Evolutionary conservation across 2,888 invertebrate genomes (phyloP), one percentile per base, ranked within the genome.

Genomic region (Chaetoderma sp.): DNA sequence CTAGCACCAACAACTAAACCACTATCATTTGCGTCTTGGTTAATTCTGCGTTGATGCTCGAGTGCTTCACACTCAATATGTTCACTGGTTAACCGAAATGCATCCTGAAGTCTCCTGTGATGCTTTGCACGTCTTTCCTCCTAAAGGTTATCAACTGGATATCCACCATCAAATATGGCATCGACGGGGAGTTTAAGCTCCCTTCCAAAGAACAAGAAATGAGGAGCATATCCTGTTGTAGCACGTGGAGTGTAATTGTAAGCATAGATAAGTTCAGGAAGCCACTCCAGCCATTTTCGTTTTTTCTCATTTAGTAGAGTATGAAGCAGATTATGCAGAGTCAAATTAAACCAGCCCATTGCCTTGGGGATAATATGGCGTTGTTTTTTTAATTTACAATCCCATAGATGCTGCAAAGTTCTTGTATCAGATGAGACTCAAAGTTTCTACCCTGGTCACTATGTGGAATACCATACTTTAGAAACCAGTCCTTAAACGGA

Each of bases 91-190:
- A 30, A 10, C n/a, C 18, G 13, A 25, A 56, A 56, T 3, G 56
- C 27, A 16, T 36, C 36, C 47, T 47, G 21, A 2, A 63, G 33
- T 18, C 56, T 32, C 1, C 50, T 10, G 21, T 55, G 44, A 18
- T 68, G 68, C 27, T 30, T 32, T 10, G 50, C 23, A 33, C 65
- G 50, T 58, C 58, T 65, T n/a, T 36, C 39, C n/a, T n/a, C n/a
- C n/a, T 47, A n/a, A 10, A 18, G 16, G 10, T 47, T 21, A 18
- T 47, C 47, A 13, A 16, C 16, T 16, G n/a, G n/a, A 13, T 52
- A 28, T 30, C 32, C 52, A 21, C 28, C 6, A 10, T 30, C 50
- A 5, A 55, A 33, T n/a, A 55, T 21, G 21, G 8, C 21, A 23
- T 56, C 36, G 2, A 56, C 6, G 16, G 56, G 56, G 36, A 56